A percentile compares a stretch with the other conserved stretches of the same genome.
Conservation (phyloP, 2,888 invertebrate genomes). For the Drosophila siamana region DNA sequence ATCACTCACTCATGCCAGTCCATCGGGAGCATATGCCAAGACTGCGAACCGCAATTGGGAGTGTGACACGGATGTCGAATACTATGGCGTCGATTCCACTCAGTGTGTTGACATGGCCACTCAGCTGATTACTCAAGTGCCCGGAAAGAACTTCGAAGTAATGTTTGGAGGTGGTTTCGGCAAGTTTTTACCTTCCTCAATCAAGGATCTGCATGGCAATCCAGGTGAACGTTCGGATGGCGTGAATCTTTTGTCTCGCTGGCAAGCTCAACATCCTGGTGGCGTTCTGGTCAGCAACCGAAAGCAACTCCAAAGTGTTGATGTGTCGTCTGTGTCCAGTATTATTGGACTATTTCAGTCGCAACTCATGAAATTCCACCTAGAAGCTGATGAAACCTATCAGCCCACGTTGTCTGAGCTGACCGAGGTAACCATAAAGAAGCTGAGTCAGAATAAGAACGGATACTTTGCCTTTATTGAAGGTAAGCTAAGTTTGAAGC, state of each 20-base stretch:
- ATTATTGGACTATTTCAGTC: constrained; percentile 87
- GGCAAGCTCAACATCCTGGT: constrained; percentile 87
- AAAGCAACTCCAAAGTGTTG: constrained; percentile 86
- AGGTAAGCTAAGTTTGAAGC: constrained; percentile 57
- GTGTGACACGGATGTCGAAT: constrained; percentile 87
- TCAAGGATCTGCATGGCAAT: constrained; percentile 85
- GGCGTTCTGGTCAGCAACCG: constrained; percentile 88
- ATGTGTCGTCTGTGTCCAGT: constrained; percentile 85
- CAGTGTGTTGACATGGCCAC: constrained; percentile 90
- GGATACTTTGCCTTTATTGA: constrained; percentile 88
- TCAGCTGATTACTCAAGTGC: constrained; percentile 89
- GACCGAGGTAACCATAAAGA: constrained; percentile 88
- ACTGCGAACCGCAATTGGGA: constrained; percentile 90
- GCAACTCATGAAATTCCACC: constrained; percentile 87
- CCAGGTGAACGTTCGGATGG: constrained; percentile 88
- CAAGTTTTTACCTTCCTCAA: constrained; percentile 88
- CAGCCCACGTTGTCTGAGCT: constrained; percentile 89
- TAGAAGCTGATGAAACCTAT: constrained; percentile 81
- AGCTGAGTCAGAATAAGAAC: constrained; percentile 86
- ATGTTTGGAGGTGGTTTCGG: constrained; percentile 91
- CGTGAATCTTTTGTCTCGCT: constrained; percentile 88
- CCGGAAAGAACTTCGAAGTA: constrained; percentile 90
- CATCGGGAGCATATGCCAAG: constrained; percentile 88
- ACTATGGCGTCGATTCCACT: constrained; percentile 31
- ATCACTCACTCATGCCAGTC: constrained; percentile 92